Percentiles rank a stretch among this genome's conserved stretches.
phyloP scores from a whole-genome alignment of 2,113 vertebrate species.

The Anthoscopus minutus region DNA sequence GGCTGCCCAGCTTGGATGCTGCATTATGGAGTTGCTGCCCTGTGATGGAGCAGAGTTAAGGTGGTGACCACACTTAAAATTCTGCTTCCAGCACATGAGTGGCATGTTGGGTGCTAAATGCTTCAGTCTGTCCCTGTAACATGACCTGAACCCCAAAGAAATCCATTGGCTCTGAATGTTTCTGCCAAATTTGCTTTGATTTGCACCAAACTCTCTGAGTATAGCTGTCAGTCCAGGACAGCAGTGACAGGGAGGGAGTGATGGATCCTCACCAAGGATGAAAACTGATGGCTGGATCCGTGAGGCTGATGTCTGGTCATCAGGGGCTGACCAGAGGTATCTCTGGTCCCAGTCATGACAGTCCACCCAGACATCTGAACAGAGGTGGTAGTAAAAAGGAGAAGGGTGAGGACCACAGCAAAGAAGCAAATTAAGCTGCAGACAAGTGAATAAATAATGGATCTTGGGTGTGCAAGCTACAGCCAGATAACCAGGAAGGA shows the following conservation, averaged over 20 bases:
- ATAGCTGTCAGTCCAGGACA: neutral
- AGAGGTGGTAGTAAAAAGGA: neutral
- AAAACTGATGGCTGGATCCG: neutral
- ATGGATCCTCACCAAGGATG: neutral
- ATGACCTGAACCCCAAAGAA: neutral
- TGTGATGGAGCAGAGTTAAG: neutral
- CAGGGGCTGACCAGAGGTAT: accelerated
- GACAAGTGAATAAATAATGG: neutral
- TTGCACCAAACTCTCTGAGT: neutral
- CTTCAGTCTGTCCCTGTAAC: neutral
- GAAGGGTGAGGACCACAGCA: neutral
- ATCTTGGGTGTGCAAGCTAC: neutral
- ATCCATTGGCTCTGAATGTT: neutral
- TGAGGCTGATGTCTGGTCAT: neutral
- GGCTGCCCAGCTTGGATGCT: neutral
- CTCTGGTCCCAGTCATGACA: neutral
- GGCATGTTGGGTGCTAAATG: neutral
- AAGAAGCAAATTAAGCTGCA: neutral
- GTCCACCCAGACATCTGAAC: neutral
- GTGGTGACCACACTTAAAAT: neutral
- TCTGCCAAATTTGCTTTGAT: neutral
- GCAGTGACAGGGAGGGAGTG: neutral
- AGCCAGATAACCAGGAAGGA: neutral
- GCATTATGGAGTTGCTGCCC: neutral
- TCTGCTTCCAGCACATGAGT: neutral